Evolutionary conservation across 1,140 invertebrate species (phyloP), one percentile per base, ranked within the genome.

Genomic region (Tyrophagus putrescentiae): DNA sequence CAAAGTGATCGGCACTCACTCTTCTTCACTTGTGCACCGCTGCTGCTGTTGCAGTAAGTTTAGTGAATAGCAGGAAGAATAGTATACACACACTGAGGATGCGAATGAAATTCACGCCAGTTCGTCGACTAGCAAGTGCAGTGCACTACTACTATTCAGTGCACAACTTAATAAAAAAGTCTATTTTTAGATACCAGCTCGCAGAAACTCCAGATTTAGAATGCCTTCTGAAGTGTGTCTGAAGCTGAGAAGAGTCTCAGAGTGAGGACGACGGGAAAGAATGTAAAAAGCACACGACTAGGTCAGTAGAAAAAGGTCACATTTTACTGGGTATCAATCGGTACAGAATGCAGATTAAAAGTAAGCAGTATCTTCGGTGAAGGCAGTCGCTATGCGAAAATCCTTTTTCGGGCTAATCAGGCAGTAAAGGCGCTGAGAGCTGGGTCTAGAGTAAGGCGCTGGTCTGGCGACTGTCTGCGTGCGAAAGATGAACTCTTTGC

Each of bases 311-410:
- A 42, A 42, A 42, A 5, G n/a, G n/a, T n/a, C n/a, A n/a, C n/a
- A n/a, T n/a, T n/a, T n/a, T n/a, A n/a, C n/a, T n/a, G n/a, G n/a
- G n/a, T n/a, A n/a, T n/a, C n/a, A 13, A 11, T 39, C n/a, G 36
- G 11, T 39, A 39, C 11, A 21, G 41, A 42, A 42, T 16, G 31
- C 16, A 16, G 21, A 6, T 62, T 32, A 62, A 57, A 58, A 42
- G 27, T 57, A 57, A 39, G 50, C 7, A 25, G 41, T 57, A 45
- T 62, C 83, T 64, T 82, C 78, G 4, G 80, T 79, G 66, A 84
- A 84, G 36, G 82, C 81, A 13, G 82, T 82, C 44, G 79, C 77
- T 28, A 85, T 67, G 59, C 82, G 70, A 65, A 83, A 82, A 61
- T 79, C 78, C 42, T 81, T 77, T 29, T 48, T 48, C 32, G 77